Evolutionary conservation across 1,140 invertebrate genomes (phyloP), one percentile per base, ranked within the genome.

Genomic region (Camponotus vicinus): DNA sequence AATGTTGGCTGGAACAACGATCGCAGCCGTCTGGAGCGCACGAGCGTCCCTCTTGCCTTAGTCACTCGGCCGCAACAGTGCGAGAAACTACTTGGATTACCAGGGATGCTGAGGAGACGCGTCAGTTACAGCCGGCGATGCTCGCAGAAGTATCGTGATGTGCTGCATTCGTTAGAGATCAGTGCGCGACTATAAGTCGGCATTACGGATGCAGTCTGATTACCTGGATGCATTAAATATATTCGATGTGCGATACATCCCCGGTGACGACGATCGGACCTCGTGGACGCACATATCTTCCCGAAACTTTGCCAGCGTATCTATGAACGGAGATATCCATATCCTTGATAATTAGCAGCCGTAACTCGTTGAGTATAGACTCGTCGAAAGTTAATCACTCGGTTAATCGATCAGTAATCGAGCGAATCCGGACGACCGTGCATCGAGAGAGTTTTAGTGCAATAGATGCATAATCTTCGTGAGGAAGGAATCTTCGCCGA

Each of bases 331-430:
- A 71, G 34, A 73, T 67, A 21, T 42, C 21, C 21, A 21, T 59
- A 40, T 82, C 40, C 69, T 45, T 13, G 78, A 69, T 27, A 34
- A 45, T 21, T 15, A 42, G 34, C 45, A 40, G 9, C 34, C 70
- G 34, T 57, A 80, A 18, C 52, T 9, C 11, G 52, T 3, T 40
- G 42, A 82, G 78, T 52, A 86, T 86, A 76, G 83, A 89, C 88
- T 88, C 76, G 83, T 55, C 79, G 55, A 61, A 27, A 52, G 6
- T 40, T 75, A 83, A 42, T 42, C 88, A 77, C 69, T 89, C 70
- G 84, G 87, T n/a, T n/a, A n/a, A n/a, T 71, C 57, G 63, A 69
- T 18, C 40, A 42, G 76, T 15, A 18, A 1, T 64, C 32, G 66
- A 69, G 42, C 27, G 55, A 52, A 52, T 57, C 42, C n/a, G 9